Conservation (phyloP, 2,888 invertebrate genomes). For the Protodeltote pygarga region DNA sequence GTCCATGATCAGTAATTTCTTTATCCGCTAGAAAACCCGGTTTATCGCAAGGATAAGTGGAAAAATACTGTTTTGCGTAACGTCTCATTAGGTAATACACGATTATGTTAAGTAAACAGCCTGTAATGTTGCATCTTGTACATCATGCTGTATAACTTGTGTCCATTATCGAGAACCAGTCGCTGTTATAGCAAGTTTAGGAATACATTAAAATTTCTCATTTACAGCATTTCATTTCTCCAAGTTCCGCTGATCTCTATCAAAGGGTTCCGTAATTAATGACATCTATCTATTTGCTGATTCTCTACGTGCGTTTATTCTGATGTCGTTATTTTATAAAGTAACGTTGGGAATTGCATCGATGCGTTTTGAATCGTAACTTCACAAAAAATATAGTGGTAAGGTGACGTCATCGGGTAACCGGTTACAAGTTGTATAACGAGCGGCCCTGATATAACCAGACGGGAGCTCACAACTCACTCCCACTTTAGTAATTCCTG, state of each 20-base stretch:
- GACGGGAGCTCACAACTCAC: slow-evolving; percentile 48
- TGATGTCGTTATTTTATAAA: slow-evolving; percentile 22
- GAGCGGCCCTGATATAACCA: slow-evolving; percentile 43
- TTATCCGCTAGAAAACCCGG: slow-evolving; percentile 43
- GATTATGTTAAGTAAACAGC: slow-evolving; percentile 62
- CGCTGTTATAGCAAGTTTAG: slow-evolving; percentile 33
- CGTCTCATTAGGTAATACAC: slow-evolving; percentile 57
- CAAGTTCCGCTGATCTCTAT: slow-evolving; percentile 25
- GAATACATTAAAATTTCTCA: slow-evolving; percentile 45
- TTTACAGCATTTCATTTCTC: slow-evolving; percentile 18
- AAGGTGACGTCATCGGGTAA: slow-evolving; percentile 45
- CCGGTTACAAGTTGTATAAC: slow-evolving; percentile 49
- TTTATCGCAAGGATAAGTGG: slow-evolving; percentile 34
- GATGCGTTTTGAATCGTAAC: slow-evolving; percentile 43
- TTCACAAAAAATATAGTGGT: slow-evolving; percentile 45
- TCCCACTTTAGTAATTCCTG: slow-evolving; percentile 50
- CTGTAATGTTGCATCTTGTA: slow-evolving; percentile 51
- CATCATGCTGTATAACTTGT: slow-evolving; percentile 46
- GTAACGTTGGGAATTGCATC: slow-evolving; percentile 33
- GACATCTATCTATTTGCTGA: slow-evolving; percentile 35
- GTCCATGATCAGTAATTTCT: slow-evolving; percentile 36
- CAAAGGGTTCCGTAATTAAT: slow-evolving; percentile 24
- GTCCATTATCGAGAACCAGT: slow-evolving; percentile 48
- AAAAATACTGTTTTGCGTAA: slow-evolving; percentile 57
- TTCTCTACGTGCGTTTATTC: slow-evolving; percentile 28